These are phyloP conservation scores for Bombus confusus DNA, from an alignment of 1,140 invertebrate genomes.

Conservation along the genomic window DNA sequence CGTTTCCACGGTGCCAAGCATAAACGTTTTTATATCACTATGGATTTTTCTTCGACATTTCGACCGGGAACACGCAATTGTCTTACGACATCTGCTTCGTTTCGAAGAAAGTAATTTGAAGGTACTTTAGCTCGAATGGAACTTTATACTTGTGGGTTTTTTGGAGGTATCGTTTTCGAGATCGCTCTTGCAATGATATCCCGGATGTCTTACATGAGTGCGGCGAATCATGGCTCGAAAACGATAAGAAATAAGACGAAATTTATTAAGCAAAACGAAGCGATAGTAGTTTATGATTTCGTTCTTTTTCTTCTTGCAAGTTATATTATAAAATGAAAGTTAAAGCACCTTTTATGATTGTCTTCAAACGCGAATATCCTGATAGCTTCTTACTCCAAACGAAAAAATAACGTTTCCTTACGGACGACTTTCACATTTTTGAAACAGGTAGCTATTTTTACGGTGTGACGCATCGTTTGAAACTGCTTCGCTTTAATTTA, in stretches of 20 bases:
- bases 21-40: conserved; percentile 9
- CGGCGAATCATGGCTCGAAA: background rate
- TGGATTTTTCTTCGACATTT: background rate
- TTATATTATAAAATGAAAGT: no score
- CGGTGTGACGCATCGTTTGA: no score
- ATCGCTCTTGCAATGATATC: background rate
- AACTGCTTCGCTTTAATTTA: no score
- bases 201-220: no score
- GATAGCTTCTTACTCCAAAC: no score
- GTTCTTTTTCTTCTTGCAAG: no score
- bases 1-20: conserved; percentile 7
- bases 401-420: no score
- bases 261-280: background rate
- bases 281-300: background rate
- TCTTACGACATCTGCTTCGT: background rate
- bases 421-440: no score
- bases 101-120: background rate
- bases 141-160: background rate
- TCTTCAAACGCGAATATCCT: no score
- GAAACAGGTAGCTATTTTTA: no score
- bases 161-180: background rate
- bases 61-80: background rate
- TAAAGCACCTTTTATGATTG: no score
- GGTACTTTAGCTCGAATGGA: background rate
- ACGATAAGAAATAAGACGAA: background rate